Conservation (phyloP, 2,113 vertebrate genomes). For the Ancistrus triradiatus region DNA sequence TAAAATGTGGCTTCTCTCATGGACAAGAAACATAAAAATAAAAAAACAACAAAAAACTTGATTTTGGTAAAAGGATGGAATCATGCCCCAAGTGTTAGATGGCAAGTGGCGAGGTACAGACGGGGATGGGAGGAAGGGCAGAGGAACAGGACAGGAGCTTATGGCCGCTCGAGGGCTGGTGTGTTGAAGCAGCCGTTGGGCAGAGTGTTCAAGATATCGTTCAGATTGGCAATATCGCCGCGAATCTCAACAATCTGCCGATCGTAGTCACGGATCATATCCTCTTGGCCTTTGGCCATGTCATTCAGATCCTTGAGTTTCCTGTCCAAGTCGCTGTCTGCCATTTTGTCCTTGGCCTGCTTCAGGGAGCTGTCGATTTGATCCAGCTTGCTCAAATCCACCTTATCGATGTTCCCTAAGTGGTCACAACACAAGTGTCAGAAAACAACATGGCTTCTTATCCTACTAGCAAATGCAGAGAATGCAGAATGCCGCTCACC, state of each 20-base stretch:
- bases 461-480: neutral
- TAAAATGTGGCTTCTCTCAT: constrained; percentile 45
- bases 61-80: constrained; percentile 76
- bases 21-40: constrained; percentile 40
- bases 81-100: constrained; percentile 44
- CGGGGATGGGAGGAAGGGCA: constrained; percentile 10
- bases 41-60: constrained; percentile 33
- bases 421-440: neutral
- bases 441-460: neutral
- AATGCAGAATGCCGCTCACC: constrained; percentile 61
- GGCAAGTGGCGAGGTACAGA: too few species aligned
- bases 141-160: constrained; percentile 34
- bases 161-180: constrained; percentile 85
- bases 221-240: constrained; percentile 88
- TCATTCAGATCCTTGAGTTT: constrained; percentile 84
- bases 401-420: constrained; percentile 88
- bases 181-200: constrained; percentile 95
- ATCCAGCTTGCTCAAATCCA: constrained; percentile 87
- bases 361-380: constrained; percentile 84
- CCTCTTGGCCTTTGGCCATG: constrained; percentile 81
- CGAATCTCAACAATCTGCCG: constrained; percentile 86
- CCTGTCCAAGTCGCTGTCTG: constrained; percentile 76
- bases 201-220: constrained; percentile 92
- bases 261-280: constrained; percentile 84
- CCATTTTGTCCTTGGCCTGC: constrained; percentile 84